These are phyloP conservation scores for Hippotragus niger DNA, from an alignment of 2,113 vertebrate species.

Conservation along the genomic window DNA sequence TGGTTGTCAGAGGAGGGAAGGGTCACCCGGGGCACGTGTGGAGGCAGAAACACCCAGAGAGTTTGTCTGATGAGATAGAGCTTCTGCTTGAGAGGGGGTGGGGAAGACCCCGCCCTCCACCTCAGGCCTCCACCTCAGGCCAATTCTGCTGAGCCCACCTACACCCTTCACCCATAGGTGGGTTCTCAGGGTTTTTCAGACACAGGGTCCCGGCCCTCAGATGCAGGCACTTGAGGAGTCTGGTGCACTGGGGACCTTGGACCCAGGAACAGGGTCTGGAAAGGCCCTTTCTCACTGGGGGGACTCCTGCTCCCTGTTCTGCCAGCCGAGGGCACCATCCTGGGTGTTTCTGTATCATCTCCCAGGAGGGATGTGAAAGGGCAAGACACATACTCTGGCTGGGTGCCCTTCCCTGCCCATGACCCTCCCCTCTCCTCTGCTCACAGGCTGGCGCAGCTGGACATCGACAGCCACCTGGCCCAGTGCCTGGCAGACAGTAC, in stretches of 20 bases:
- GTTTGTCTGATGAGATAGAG: neutral
- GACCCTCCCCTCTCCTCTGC: neutral
- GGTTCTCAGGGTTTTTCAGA: neutral
- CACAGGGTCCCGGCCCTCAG: neutral
- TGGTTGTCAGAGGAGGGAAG: neutral
- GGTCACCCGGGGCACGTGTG: accelerated
- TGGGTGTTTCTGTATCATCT: accelerated
- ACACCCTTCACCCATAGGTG: neutral
- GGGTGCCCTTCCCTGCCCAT: accelerated
- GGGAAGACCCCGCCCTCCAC: neutral
- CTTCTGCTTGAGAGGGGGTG: neutral
- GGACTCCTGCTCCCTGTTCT: neutral
- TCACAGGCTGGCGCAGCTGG: slow-evolving; percentile 87
- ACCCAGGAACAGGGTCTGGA: neutral
- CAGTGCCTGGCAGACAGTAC: slow-evolving; percentile 90
- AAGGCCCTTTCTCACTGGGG: accelerated
- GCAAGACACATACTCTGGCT: accelerated
- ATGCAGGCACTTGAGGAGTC: neutral
- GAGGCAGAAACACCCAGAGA: neutral
- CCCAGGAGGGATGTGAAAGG: neutral
- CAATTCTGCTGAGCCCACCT: neutral
- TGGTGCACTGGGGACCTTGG: neutral
- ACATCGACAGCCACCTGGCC: slow-evolving; percentile 90
- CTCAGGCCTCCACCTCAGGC: neutral
- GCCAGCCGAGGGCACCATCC: neutral